These are phyloP conservation scores for Xenops minutus DNA, from an alignment of 2,797 vertebrate genomes.

Conservation along the genomic window DNA sequence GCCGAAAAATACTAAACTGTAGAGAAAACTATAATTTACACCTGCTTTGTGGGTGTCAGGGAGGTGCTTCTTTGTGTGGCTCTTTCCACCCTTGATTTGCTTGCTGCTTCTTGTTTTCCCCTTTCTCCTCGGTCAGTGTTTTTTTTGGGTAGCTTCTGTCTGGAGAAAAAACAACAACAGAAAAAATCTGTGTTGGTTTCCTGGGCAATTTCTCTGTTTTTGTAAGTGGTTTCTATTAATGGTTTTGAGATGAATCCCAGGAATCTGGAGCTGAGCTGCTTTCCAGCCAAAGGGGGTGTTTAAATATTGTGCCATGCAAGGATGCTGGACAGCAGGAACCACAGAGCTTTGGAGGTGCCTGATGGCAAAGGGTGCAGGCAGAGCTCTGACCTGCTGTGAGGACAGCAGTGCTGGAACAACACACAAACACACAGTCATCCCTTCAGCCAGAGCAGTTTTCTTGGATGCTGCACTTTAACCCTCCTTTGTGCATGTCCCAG, in stretches of 20 bases:
- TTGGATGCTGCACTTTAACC: not conserved
- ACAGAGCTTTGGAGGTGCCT: not conserved
- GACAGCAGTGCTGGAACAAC: not conserved
- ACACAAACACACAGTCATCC: rapidly evolving
- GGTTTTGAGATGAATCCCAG: constrained; percentile 57
- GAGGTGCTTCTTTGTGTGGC: not conserved
- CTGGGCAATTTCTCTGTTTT: constrained; percentile 59
- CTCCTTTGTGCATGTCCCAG: not conserved
- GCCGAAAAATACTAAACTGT: not conserved
- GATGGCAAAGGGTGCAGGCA: not conserved
- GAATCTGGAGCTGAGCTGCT: constrained; percentile 33
- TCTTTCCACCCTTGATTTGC: not conserved
- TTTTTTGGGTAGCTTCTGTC: not conserved
- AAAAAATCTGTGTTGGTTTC: constrained; percentile 14
- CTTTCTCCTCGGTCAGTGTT: not conserved
- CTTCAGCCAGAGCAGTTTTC: not conserved
- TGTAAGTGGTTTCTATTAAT: constrained; percentile 56
- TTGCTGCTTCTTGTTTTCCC: not conserved
- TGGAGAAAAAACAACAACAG: not conserved
- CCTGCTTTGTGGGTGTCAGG: not conserved
- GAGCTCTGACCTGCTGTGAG: not conserved
- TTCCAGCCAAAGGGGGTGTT: not conserved
- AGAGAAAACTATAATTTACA: not conserved
- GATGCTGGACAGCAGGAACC: not conserved
- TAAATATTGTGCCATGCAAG: not conserved